Evolutionary conservation across 2,888 invertebrate genomes (phyloP).

Genomic region (Drosophila lutescens): DNA sequence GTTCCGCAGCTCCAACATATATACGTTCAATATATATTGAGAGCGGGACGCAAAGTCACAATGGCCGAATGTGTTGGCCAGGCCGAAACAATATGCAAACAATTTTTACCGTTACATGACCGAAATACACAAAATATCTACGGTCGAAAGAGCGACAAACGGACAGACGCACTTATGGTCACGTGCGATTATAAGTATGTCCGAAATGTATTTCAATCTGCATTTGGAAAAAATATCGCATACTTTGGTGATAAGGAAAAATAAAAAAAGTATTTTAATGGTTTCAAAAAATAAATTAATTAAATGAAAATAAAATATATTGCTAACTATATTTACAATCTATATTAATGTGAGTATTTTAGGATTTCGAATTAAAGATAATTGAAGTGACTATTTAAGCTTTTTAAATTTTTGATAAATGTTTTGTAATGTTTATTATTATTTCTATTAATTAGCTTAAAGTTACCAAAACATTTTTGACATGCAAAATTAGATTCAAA

Average conservation of each 20-base stretch:
- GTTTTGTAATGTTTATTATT: too few relatives aligned
- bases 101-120: constrained; percentile 79
- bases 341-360: too few relatives aligned
- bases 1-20: constrained; percentile 37
- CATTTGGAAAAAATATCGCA: not conserved
- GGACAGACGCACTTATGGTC: constrained; percentile 70
- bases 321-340: too few relatives aligned
- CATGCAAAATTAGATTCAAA: too few relatives aligned
- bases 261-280: too few relatives aligned
- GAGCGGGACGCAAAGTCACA: constrained; percentile 41
- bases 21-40: constrained; percentile 1
- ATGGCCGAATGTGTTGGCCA: constrained; percentile 45
- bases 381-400: too few relatives aligned
- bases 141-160: constrained; percentile 6
- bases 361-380: too few relatives aligned
- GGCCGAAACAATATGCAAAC: constrained; percentile 81
- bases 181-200: constrained; percentile 64
- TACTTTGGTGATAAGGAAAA: not conserved
- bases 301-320: not conserved
- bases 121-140: constrained; percentile 70
- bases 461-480: too few relatives aligned
- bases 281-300: not conserved
- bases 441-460: too few relatives aligned
- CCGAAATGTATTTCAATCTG: constrained; percentile 13
- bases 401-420: too few relatives aligned